Percentiles rank a stretch among this genome's conserved stretches.
phyloP scores from a whole-genome alignment of 2,888 invertebrate species.

The Camponotus fellah region DNA sequence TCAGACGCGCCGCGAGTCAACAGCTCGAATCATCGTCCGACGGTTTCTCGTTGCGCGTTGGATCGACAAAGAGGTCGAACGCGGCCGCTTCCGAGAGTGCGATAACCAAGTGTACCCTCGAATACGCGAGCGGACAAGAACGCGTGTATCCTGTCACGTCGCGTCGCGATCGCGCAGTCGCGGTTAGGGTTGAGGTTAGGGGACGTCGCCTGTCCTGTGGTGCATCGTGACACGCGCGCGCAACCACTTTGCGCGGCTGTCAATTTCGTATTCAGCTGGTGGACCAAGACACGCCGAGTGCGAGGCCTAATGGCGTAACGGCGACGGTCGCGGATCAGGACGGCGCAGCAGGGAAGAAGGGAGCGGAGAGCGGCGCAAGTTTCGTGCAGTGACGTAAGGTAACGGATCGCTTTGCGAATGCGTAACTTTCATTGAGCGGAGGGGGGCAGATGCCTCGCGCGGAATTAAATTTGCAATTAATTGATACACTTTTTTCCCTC shows the following conservation, averaged over 20 bases:
- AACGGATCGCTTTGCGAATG: conserved; percentile 68
- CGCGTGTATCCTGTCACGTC: neutral
- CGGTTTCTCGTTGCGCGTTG: neutral
- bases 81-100: neutral
- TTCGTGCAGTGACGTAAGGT: conserved; percentile 81
- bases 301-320: conserved; percentile 48
- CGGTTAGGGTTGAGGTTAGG: conserved; percentile 55
- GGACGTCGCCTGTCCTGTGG: conserved; percentile 30
- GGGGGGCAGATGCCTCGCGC: neutral
- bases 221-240: neutral
- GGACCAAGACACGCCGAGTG: conserved; percentile 14
- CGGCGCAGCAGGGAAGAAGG: conserved; percentile 51
- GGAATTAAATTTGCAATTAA: neutral
- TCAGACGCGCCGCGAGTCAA: neutral
- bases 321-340: neutral
- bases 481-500: neutral
- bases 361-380: conserved; percentile 62
- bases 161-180: neutral
- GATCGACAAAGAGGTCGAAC: neutral
- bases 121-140: neutral
- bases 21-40: neutral
- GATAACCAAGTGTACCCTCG: neutral
- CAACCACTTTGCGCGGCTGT: conserved; percentile 43
- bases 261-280: conserved; percentile 54
- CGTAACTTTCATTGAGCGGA: conserved; percentile 43